A percentile compares a stretch with the other conserved stretches of the same genome.
Evolutionary conservation across 2,888 invertebrate species (phyloP).

Genomic region (Drosophila macrothrix): DNA sequence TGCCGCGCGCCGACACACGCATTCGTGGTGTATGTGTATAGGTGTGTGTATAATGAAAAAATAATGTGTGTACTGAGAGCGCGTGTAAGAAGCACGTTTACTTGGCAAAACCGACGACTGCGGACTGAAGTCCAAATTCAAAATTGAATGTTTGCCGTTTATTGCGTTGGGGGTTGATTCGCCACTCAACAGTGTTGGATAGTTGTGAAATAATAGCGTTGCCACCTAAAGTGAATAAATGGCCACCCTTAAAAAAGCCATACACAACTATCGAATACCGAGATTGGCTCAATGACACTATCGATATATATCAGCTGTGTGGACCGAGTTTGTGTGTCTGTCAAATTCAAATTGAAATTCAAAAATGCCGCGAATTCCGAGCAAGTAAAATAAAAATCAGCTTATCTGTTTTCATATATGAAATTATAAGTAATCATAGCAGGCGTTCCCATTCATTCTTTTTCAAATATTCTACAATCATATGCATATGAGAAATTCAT

Average conservation of each 20-base stretch:
- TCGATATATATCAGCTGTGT: conserved; percentile 1
- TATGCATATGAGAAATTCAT: background rate
- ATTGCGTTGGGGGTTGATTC: conserved; percentile 34
- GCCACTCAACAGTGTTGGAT: conserved; percentile 25
- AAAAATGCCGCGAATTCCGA: background rate
- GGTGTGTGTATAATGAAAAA: conserved; percentile 36
- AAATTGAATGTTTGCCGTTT: conserved; percentile 39
- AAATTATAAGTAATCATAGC: conserved; percentile 3
- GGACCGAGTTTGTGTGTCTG: background rate
- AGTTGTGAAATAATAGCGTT: conserved; percentile 6
- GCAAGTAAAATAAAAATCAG: background rate
- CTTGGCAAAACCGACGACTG: conserved; percentile 80
- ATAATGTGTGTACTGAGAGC: conserved; percentile 38
- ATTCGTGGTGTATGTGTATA: conserved; percentile 49
- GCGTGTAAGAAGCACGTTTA: conserved; percentile 78
- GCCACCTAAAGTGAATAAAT: conserved; percentile 20
- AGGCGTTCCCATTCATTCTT: conserved; percentile 1
- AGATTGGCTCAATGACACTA: background rate
- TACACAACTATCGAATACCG: background rate
- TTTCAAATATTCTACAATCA: background rate
- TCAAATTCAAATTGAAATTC: background rate
- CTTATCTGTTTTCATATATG: background rate
- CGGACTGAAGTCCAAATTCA: conserved; percentile 66
- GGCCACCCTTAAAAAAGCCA: conserved; percentile 27
- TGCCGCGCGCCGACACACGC: conserved; percentile 58